phyloP scores from a whole-genome alignment of 2,113 vertebrate species.

The Rhinichthys klamathensis region DNA sequence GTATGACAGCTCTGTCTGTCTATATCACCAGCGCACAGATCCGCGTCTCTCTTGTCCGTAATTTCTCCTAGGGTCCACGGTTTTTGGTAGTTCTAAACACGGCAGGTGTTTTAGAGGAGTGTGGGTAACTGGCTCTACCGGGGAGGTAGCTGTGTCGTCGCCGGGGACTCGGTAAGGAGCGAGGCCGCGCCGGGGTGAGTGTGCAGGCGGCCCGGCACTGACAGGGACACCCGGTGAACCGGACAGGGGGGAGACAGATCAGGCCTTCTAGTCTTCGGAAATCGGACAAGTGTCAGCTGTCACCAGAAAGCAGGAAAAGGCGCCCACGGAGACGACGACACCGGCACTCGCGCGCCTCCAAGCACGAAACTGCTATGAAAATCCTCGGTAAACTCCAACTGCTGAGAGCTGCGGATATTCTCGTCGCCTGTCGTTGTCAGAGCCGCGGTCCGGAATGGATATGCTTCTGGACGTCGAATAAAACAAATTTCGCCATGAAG shows the following conservation, averaged over 20 bases:
- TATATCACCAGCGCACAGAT: background rate
- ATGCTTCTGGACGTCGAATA: conserved; percentile 27
- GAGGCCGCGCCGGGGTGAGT: conserved; percentile 30
- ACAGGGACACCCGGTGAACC: conserved; percentile 22
- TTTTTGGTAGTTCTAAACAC: conserved; percentile 32
- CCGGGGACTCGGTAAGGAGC: background rate
- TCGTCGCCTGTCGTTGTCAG: conserved; percentile 22
- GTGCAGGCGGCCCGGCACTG: conserved; percentile 11
- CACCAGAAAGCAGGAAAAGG: conserved; percentile 8
- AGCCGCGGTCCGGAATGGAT: conserved; percentile 2
- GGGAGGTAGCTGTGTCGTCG: conserved; percentile 46
- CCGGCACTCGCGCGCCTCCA: conserved; percentile 3
- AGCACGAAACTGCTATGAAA: conserved; percentile 10
- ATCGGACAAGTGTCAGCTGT: background rate
- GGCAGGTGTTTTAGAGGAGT: background rate
- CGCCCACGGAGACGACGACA: conserved; percentile 8
- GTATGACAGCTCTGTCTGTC: conserved; percentile 20
- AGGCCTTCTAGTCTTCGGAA: background rate
- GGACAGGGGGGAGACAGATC: no score
- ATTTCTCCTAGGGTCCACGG: background rate
- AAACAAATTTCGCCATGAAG: background rate
- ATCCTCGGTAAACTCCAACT: conserved; percentile 30
- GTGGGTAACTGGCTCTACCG: conserved; percentile 16
- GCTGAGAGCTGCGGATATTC: conserved; percentile 26
- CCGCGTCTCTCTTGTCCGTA: background rate